Base-by-base conservation (phyloP, 2,888 invertebrate species). In the Punctoribates punctum region DNA sequence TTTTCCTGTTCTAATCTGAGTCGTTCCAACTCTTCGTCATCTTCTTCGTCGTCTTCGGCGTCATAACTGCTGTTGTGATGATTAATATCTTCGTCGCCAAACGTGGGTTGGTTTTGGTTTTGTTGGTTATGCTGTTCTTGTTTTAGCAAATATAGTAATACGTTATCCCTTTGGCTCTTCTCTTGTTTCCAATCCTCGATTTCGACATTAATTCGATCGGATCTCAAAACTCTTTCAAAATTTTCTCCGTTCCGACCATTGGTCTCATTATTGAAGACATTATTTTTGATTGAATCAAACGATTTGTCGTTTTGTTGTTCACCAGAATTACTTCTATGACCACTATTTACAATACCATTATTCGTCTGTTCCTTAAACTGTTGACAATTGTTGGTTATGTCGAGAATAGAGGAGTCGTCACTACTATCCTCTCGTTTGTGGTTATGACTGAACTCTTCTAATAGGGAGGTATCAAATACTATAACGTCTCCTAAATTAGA, bases 11-110 rank as follows among this genome's bases (percentile, higher is more conserved):
- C 75, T 13, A 73, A 29, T 23, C 70, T 1, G 17, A 42, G 20
- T 27, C 73, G 42, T 20, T 60, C 38, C n/a, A 65, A 65, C 51
- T 77, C 77, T 67, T 73, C 74, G 17, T 54, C 27, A n/a, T 76
- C 75, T 34, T 77, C 72, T 27, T 73, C 70, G 6, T 75, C 75
- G 27, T 77, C 77, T 67, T 77, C 77, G 25, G 34, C 75, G 29
- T 75, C 74, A 70, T 62, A 75, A 48, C 73, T 73, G 54, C 75
- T 77, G 42, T 77, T 75, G 29, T 73, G 73, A 15, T 38, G 60
- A 20, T 23, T 34, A 8, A 54, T 15, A 11, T 23, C 13, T 25
- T 46, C 57, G 11, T 73, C 76, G 15, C 34, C 73, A 42, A 11
- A 23, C 13, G 57, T 38, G 17, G 38, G 51, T 46, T 51, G 27